Percentiles rank a stretch among this genome's conserved stretches.
Conservation (phyloP, 2,797 vertebrate species). For the Pseudochirops cupreus region DNA sequence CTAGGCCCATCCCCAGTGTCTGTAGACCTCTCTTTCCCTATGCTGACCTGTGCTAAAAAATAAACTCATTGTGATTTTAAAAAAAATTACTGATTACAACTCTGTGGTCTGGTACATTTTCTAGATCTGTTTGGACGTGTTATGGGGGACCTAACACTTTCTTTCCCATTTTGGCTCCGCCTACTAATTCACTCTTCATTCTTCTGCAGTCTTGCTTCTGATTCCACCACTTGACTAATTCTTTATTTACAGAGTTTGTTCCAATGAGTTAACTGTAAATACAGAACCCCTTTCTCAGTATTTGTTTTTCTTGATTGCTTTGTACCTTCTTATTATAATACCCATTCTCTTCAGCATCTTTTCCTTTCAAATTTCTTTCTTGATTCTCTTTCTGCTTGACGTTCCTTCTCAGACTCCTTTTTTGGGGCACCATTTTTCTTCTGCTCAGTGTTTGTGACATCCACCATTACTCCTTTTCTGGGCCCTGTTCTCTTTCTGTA, state of each 20-base stretch:
- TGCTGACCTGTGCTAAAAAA: background rate
- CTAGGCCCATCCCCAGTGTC: background rate
- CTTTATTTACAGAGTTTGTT: background rate
- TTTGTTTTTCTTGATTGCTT: background rate
- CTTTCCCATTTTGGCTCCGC: background rate
- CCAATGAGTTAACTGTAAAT: background rate
- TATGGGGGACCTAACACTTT: background rate
- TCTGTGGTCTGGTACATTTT: background rate
- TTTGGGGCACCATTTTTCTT: background rate
- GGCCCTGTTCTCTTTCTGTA: background rate
- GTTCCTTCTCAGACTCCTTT: background rate
- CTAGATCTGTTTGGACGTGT: background rate
- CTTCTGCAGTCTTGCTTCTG: background rate
- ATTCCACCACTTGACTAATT: too few species aligned
- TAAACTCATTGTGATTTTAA: background rate
- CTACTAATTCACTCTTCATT: background rate
- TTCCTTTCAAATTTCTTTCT: background rate
- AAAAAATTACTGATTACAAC: background rate
- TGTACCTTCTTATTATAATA: background rate
- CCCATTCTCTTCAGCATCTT: background rate
- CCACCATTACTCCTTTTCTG: background rate
- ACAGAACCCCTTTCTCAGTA: background rate
- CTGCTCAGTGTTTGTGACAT: background rate
- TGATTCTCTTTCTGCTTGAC: background rate
- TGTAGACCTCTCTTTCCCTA: background rate